phyloP scores from a whole-genome alignment of 2,888 invertebrate genomes.

The Danaus chrysippus region DNA sequence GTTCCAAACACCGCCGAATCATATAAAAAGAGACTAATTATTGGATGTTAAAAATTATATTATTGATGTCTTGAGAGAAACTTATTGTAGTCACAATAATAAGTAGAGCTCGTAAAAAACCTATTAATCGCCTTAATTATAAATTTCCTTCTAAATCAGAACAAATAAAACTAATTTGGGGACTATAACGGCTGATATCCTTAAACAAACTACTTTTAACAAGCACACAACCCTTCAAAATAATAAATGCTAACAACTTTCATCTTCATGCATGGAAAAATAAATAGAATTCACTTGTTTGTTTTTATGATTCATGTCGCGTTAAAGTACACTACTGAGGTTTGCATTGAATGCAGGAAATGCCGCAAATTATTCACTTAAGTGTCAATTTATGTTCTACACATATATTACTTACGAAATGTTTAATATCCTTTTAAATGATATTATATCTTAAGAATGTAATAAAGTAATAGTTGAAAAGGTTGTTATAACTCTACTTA shows the following conservation, averaged over 20 bases:
- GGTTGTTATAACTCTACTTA: background rate
- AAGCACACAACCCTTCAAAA: too few species aligned
- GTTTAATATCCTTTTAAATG: background rate
- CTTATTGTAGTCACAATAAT: too few species aligned
- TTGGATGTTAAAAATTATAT: too few species aligned
- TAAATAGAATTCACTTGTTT: background rate
- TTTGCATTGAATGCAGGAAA: constrained; percentile 2
- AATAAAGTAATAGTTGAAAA: background rate
- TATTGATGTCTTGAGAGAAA: too few species aligned
- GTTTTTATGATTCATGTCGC: background rate
- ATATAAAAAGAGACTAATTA: too few species aligned
- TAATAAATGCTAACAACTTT: background rate
- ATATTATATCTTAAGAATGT: background rate
- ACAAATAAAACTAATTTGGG: too few species aligned
- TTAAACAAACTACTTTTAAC: too few species aligned
- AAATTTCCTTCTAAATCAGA: too few species aligned
- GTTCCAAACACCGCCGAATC: too few species aligned
- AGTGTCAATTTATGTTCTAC: background rate
- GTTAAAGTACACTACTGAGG: background rate
- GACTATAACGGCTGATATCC: too few species aligned
- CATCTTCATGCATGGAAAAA: background rate
- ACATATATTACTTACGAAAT: background rate
- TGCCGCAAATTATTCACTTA: background rate
- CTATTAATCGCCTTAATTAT: too few species aligned
- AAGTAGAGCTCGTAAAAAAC: too few species aligned